These are phyloP conservation scores for Drosophila ochracea DNA, from an alignment of 2,888 invertebrate genomes.

Conservation along the genomic window DNA sequence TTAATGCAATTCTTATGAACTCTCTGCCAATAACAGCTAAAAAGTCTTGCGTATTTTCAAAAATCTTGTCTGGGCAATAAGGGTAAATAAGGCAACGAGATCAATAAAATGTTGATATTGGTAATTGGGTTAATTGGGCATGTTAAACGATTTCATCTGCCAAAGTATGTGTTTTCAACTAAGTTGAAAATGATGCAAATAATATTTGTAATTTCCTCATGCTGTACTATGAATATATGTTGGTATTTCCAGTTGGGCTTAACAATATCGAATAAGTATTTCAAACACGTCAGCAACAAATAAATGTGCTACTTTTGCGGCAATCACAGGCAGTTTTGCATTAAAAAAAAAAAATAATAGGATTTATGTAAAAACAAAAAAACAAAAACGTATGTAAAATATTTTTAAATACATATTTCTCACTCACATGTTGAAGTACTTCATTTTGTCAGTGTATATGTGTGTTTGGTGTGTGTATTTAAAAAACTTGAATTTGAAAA, in stretches of 20 bases:
- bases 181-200: neutral
- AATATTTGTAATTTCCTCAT: neutral
- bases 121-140: neutral
- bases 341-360: conserved; percentile 10
- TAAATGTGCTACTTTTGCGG: conserved; percentile 14
- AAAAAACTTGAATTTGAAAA: conserved; percentile 40
- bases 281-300: conserved; percentile 47
- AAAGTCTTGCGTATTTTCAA: neutral
- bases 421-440: conserved; percentile 84
- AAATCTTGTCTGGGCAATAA: neutral
- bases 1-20: neutral
- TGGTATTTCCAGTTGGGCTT: neutral
- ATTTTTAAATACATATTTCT: conserved; percentile 10
- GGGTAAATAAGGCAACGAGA: neutral
- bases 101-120: neutral
- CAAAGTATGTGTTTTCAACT: neutral
- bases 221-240: neutral
- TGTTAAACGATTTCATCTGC: neutral
- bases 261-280: conserved; percentile 1
- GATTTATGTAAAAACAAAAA: conserved; percentile 1
- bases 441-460: conserved; percentile 71
- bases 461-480: conserved; percentile 28
- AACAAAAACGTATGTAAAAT: conserved; percentile 19
- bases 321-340: conserved; percentile 30
- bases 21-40: neutral